Conservation (phyloP, 2,113 vertebrate species). For the Blennius ocellaris region DNA sequence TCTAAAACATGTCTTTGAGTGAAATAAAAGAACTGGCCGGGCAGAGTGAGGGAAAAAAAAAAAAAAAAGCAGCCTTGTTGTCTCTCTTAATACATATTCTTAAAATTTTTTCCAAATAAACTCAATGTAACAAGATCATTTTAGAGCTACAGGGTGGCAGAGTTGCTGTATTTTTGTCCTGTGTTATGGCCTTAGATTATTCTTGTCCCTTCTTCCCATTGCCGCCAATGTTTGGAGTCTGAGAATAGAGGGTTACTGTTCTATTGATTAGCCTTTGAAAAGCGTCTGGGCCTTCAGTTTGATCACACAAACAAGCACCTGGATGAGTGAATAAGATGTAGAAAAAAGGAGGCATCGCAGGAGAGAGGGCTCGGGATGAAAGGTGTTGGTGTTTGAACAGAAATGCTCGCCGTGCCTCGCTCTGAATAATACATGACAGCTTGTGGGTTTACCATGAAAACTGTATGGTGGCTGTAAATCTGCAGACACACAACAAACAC, state of each 20-base stretch:
- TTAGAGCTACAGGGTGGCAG: background rate
- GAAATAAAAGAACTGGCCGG: slow-evolving; percentile 3
- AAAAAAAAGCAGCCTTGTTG: background rate
- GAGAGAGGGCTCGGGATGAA: slow-evolving; percentile 15
- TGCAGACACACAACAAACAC: background rate
- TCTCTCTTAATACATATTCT: background rate
- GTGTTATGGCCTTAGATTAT: slow-evolving; percentile 2
- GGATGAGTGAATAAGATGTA: background rate
- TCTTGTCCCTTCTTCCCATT: background rate
- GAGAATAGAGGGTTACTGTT: background rate
- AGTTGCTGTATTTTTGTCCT: background rate
- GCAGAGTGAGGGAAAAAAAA: background rate
- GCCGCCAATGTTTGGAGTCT: slow-evolving; percentile 22
- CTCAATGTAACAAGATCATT: slow-evolving; percentile 17
- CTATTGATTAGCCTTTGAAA: slow-evolving; percentile 13
- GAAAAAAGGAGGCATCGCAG: slow-evolving; percentile 1
- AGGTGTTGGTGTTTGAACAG: slow-evolving; percentile 24
- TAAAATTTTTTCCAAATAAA: slow-evolving; percentile 2
- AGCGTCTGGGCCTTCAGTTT: background rate
- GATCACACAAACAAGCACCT: slow-evolving; percentile 7
- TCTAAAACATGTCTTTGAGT: background rate
- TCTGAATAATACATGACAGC: slow-evolving; percentile 49
- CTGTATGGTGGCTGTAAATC: background rate
- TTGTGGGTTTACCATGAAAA: slow-evolving; percentile 36
- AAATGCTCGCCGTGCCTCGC: slow-evolving; percentile 15